Evolutionary conservation across 2,797 vertebrate genomes (phyloP).

Genomic region (Aplochiton taeniatus): DNA sequence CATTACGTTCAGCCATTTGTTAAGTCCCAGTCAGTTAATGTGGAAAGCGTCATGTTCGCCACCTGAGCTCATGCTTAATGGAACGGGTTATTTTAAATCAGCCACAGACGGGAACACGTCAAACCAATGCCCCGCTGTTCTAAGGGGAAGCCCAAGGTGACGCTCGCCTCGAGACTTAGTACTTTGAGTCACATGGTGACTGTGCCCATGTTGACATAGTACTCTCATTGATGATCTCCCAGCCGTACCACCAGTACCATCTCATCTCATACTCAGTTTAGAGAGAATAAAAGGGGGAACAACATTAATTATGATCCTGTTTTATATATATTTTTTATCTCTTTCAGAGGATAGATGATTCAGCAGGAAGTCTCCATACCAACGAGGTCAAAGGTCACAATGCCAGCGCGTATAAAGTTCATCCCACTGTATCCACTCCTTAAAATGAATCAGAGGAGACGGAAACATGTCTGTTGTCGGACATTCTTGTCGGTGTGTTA

Average conservation of each 20-base stretch:
- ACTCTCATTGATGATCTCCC: too few relatives aligned
- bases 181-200: too few relatives aligned
- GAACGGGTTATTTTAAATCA: background rate
- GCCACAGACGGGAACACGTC: background rate
- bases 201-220: too few relatives aligned
- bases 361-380: background rate
- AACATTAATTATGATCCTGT: background rate
- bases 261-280: too few relatives aligned
- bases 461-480: background rate
- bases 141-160: background rate
- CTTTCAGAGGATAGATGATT: background rate
- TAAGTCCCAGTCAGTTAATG: slow-evolving; percentile 8
- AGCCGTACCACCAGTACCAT: too few relatives aligned
- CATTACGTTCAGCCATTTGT: too few relatives aligned
- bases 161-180: background rate
- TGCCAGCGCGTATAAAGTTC: too few relatives aligned
- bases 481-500: background rate
- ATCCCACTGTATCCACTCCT: background rate
- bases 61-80: slow-evolving; percentile 17
- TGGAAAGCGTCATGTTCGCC: slow-evolving; percentile 22
- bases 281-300: background rate
- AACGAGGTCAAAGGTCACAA: slow-evolving; percentile 1
- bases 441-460: slow-evolving; percentile 15
- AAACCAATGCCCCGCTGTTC: background rate
- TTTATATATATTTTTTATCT: background rate